Conservation (phyloP, 2,888 invertebrate genomes). For the Metallyticus violacea region DNA sequence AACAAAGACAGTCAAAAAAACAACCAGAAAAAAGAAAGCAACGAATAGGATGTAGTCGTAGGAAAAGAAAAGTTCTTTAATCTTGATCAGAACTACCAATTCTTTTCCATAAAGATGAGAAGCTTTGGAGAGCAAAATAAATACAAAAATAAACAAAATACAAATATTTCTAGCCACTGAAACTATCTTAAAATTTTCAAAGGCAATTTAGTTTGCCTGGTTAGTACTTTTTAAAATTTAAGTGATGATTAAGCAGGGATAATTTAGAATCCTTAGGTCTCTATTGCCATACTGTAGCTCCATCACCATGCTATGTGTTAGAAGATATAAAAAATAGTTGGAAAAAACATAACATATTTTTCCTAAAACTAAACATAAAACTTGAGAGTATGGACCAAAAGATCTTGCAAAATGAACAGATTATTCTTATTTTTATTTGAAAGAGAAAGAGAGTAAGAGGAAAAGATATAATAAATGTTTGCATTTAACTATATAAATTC, state of each 20-base stretch:
- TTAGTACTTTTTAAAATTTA: background rate
- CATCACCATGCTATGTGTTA: background rate
- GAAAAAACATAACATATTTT: too few relatives aligned
- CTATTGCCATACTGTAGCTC: background rate
- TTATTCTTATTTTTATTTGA: background rate
- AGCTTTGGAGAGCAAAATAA: background rate
- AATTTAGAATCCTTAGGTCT: background rate
- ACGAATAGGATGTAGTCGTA: background rate
- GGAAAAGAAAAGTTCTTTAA: background rate
- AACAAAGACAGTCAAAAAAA: constrained; percentile 30
- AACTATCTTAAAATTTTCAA: background rate
- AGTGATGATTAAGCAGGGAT: background rate
- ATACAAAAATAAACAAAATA: background rate
- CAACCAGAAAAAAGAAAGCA: constrained; percentile 1
- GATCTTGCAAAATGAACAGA: too few relatives aligned
- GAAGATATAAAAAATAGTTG: too few relatives aligned
- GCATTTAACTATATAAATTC: background rate
- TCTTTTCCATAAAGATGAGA: background rate
- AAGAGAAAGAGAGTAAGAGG: background rate
- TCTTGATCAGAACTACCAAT: background rate
- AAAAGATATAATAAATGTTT: background rate
- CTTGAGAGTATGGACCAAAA: too few relatives aligned
- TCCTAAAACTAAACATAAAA: too few relatives aligned
- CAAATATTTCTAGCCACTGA: background rate
- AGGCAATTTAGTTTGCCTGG: background rate